Evolutionary conservation across 2,113 vertebrate genomes (phyloP).

Genomic region (Bufo bufo): DNA sequence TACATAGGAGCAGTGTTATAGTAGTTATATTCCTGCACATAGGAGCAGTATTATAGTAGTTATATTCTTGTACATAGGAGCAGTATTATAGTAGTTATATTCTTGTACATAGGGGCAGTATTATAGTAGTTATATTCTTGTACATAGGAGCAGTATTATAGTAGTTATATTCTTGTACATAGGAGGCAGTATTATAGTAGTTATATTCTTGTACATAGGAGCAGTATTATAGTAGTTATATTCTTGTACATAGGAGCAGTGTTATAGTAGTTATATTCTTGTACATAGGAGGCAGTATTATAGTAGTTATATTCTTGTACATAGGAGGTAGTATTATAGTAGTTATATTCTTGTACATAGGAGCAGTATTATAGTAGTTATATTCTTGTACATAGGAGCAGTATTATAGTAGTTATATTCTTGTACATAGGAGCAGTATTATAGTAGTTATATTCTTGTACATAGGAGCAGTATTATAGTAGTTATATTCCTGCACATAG

Average conservation of each 20-base stretch:
- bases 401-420: conserved; percentile 7
- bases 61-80: background rate
- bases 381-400: conserved; percentile 6
- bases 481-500: conserved; percentile 1
- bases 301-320: conserved; percentile 19
- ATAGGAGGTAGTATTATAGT: background rate
- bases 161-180: conserved; percentile 13
- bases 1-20: too few species aligned
- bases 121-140: background rate
- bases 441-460: conserved; percentile 13
- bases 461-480: background rate
- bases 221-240: conserved; percentile 5
- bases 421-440: conserved; percentile 1
- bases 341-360: conserved; percentile 9
- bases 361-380: background rate
- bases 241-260: background rate
- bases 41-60: too few species aligned
- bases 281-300: conserved; percentile 7
- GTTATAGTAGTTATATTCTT: conserved; percentile 14
- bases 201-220: conserved; percentile 4
- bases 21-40: too few species aligned
- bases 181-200: background rate
- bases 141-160: conserved; percentile 1
- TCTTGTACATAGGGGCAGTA: background rate
- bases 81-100: too few species aligned